Conservation (phyloP, 1,140 invertebrate species). For the Penaeus chinensis region DNA sequence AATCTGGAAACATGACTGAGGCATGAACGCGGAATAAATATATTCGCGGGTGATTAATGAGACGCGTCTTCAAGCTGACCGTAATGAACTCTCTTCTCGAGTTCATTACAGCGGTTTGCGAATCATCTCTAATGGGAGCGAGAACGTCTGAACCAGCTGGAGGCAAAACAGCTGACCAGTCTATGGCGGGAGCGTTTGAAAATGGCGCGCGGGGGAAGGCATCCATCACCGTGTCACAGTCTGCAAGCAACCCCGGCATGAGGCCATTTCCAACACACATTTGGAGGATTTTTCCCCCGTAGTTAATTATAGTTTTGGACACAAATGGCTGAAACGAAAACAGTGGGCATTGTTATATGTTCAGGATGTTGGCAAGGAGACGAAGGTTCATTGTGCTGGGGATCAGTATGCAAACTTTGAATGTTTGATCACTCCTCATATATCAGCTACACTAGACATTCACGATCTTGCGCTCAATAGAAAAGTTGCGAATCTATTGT, state of each 20-base stretch:
- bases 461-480: conserved; percentile 40
- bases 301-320: conserved; percentile 59
- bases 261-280: conserved; percentile 40
- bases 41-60: conserved; percentile 44
- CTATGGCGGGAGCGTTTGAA: conserved; percentile 33
- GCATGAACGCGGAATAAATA: neutral
- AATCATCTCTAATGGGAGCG: conserved; percentile 29
- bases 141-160: neutral
- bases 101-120: conserved; percentile 36
- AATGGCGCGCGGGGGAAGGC: conserved; percentile 44
- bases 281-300: conserved; percentile 49
- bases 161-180: conserved; percentile 31
- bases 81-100: conserved; percentile 37
- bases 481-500: conserved; percentile 23
- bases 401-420: conserved; percentile 42
- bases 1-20: neutral
- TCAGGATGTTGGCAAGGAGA: conserved; percentile 36
- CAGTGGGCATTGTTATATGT: conserved; percentile 41
- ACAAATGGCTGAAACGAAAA: conserved; percentile 53
- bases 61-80: conserved; percentile 25
- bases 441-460: conserved; percentile 43
- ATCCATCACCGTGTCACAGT: conserved; percentile 57
- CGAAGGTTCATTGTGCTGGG: conserved; percentile 35
- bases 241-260: conserved; percentile 50
- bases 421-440: conserved; percentile 56